Percentiles rank a stretch among this genome's conserved stretches.
These are phyloP conservation scores for Lasius platythorax DNA, from an alignment of 2,888 invertebrate genomes.

Conservation along the genomic window DNA sequence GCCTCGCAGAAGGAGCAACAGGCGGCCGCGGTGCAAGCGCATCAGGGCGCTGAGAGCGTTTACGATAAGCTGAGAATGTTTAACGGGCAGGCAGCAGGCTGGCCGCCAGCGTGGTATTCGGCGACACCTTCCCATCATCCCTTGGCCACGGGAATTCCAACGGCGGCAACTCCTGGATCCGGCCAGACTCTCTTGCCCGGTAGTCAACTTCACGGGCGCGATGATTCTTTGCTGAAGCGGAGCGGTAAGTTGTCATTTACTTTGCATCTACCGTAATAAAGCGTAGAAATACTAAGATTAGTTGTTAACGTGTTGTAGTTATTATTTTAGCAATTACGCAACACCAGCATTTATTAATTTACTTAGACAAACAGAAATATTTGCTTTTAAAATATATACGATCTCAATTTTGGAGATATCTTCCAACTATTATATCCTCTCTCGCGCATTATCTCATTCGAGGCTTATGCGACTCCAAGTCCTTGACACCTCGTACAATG, in stretches of 20 bases:
- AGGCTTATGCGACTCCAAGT: slow-evolving; percentile 52
- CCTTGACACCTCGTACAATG: slow-evolving; percentile 11
- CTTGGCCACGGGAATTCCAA: slow-evolving; percentile 82
- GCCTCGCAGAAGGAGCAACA: slow-evolving; percentile 99
- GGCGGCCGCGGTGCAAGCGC: slow-evolving; percentile 89
- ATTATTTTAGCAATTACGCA: neutral
- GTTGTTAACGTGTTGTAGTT: neutral
- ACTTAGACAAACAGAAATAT: neutral
- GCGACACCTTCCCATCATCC: slow-evolving; percentile 91
- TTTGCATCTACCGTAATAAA: neutral
- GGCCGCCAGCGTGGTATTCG: slow-evolving; percentile 96
- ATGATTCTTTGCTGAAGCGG: slow-evolving; percentile 84
- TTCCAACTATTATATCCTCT: slow-evolving; percentile 16
- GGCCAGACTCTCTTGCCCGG: slow-evolving; percentile 85
- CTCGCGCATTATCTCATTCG: neutral
- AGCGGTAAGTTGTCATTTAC: slow-evolving; percentile 78
- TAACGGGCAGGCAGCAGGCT: slow-evolving; percentile 94
- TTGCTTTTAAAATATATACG: neutral
- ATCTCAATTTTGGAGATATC: slow-evolving; percentile 58
- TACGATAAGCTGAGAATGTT: slow-evolving; percentile 98
- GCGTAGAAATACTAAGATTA: neutral
- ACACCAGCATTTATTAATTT: neutral
- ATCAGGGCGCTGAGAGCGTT: slow-evolving; percentile 92
- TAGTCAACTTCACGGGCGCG: slow-evolving; percentile 87
- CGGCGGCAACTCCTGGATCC: slow-evolving; percentile 82